Conservation (phyloP, 2,113 vertebrate genomes). For the Pelodiscus sinensis region DNA sequence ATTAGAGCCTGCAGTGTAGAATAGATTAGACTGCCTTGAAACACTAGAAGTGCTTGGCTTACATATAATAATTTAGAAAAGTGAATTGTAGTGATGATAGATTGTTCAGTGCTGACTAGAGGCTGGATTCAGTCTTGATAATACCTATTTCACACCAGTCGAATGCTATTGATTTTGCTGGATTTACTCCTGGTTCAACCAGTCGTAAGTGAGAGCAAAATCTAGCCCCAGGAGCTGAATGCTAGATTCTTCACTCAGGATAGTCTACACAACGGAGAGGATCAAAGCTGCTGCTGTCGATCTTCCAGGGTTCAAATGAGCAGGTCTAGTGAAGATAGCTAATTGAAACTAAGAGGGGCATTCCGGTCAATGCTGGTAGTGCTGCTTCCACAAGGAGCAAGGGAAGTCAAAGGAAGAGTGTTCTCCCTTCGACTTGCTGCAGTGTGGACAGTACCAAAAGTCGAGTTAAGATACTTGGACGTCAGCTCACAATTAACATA, state of each 20-base stretch:
- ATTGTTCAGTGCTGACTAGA: neutral
- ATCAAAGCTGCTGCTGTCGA: no score
- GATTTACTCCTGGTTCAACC: neutral
- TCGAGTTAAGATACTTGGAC: no score
- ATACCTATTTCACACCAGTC: neutral
- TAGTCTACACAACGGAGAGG: no score
- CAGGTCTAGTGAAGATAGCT: no score
- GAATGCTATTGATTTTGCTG: conserved; percentile 3
- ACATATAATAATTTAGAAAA: neutral
- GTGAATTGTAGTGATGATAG: neutral
- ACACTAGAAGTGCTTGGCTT: neutral
- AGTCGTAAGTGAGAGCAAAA: neutral
- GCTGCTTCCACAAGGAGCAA: no score
- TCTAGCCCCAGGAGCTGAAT: neutral
- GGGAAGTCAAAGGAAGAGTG: no score
- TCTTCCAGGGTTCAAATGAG: no score
- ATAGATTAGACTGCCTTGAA: neutral
- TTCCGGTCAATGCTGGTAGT: no score
- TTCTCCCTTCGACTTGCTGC: no score
- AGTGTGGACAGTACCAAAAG: no score
- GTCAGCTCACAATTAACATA: no score
- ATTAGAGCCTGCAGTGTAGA: neutral
- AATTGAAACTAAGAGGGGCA: no score
- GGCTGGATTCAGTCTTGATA: neutral
- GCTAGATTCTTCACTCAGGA: neutral